Base-by-base conservation (phyloP, 1,140 invertebrate genomes). In the Dendrolimus kikuchii region DNA sequence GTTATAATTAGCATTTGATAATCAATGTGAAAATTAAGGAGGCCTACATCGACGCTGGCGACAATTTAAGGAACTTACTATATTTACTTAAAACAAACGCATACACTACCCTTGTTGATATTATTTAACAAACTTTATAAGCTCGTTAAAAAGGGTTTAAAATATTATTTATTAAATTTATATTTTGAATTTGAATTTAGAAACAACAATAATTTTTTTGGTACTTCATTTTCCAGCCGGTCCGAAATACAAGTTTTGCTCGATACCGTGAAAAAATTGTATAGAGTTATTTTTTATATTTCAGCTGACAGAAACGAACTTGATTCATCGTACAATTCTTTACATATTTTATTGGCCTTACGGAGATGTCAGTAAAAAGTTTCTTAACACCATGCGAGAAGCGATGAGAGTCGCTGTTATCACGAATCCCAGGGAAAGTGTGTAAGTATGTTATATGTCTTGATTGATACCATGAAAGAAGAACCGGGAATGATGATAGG, bases 371-470 rank as follows among this genome's bases (percentile, higher is more conserved):
- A 85, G 67, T 38, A 62, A 72, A 8, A 64, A 61, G 5, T 89
- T 89, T 59, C 53, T 74, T 6, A 48, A 59, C 8, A 62, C 66
- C 6, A 73, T 89, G 36, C 70, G 76, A 9, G 88, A 89, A 61
- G 86, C 88, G 1, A 88, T 89, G 80, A 71, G 86, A 40, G 75
- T 89, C 3, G 82, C 83, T n/a, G 86, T 90, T 38, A 87, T 91
- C 56, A 90, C 88, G 4, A 90, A 90, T 61, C 88, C 89, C 2
- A 79, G 88, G 59, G 68, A 75, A 39, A 81, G 81, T 54, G 88
- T 89, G 89, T 90, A 76, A 86, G 86, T 74, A 23, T 7, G 9
- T 6, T 10, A 0, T 37, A 23, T 46, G 4, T 6, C 36, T 9
- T n/a, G 5, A 45, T 5, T n/a, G n/a, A 8, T 5, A n/a, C 5